Conservation (phyloP, 1,140 invertebrate species). For the Muscidifurax raptorellus region DNA sequence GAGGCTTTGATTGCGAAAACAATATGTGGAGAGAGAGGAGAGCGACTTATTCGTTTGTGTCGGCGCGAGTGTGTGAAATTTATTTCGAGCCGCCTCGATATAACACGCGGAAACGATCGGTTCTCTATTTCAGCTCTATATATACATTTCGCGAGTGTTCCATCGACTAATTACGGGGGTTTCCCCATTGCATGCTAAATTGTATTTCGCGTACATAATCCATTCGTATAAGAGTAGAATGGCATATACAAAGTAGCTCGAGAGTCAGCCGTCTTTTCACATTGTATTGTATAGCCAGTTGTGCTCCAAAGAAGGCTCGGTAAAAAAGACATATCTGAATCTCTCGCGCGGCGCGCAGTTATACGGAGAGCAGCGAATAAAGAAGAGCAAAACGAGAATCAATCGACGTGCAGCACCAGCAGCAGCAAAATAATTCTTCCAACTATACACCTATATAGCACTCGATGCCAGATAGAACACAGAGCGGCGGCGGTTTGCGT, state of each 20-base stretch:
- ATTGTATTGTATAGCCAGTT: background rate
- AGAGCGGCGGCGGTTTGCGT: conserved; percentile 44
- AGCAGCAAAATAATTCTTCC: background rate
- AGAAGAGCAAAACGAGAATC: background rate
- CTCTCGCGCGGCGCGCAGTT: background rate
- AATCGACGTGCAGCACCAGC: background rate
- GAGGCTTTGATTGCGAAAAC: too few relatives aligned
- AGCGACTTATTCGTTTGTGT: too few relatives aligned
- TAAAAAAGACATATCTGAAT: background rate
- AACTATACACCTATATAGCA: background rate
- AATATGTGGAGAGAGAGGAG: too few relatives aligned
- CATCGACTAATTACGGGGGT: background rate
- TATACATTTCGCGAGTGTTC: too few relatives aligned
- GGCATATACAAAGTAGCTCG: background rate
- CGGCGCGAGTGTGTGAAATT: background rate
- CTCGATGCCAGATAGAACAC: background rate
- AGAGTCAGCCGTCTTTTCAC: background rate
- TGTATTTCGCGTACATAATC: too few relatives aligned
- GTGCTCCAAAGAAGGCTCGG: background rate
- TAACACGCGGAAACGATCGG: too few relatives aligned
- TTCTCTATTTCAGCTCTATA: too few relatives aligned
- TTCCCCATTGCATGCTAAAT: background rate
- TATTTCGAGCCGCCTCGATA: background rate
- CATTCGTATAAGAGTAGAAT: background rate
- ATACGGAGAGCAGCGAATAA: background rate